Conservation (phyloP, 2,888 invertebrate genomes). For the Aplocera efformata region DNA sequence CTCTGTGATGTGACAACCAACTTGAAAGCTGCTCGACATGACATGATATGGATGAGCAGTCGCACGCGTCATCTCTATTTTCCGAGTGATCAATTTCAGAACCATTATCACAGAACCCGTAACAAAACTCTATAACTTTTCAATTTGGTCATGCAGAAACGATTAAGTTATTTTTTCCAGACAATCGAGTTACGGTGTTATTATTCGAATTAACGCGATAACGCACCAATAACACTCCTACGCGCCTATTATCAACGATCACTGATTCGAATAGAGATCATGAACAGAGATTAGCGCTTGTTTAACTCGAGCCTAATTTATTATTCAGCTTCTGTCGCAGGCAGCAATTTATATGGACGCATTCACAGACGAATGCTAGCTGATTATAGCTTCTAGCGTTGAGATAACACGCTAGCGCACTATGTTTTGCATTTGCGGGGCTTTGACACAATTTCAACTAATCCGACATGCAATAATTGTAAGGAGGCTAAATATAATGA, state of each 20-base stretch:
- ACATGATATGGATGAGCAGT: no score
- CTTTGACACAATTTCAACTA: conserved; percentile 61
- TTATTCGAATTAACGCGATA: conserved; percentile 29
- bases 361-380: conserved; percentile 42
- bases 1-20: no score
- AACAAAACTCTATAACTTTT: background rate
- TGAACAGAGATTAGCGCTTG: conserved; percentile 36
- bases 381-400: conserved; percentile 36
- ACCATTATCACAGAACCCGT: no score
- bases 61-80: no score
- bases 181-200: conserved; percentile 14
- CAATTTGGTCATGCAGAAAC: conserved; percentile 3
- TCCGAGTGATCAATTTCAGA: no score
- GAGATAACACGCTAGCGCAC: conserved; percentile 36
- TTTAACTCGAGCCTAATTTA: conserved; percentile 39
- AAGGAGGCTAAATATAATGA: conserved; percentile 65
- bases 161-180: conserved; percentile 13
- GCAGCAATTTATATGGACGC: conserved; percentile 40
- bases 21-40: no score
- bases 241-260: conserved; percentile 35
- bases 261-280: conserved; percentile 36
- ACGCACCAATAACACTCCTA: conserved; percentile 32
- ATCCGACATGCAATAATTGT: conserved; percentile 59
- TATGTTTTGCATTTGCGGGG: conserved; percentile 28
- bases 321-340: conserved; percentile 41